A percentile compares a stretch with the other conserved stretches of the same genome.
Conservation (phyloP, 2,113 vertebrate genomes). For the Colinus virginianus region DNA sequence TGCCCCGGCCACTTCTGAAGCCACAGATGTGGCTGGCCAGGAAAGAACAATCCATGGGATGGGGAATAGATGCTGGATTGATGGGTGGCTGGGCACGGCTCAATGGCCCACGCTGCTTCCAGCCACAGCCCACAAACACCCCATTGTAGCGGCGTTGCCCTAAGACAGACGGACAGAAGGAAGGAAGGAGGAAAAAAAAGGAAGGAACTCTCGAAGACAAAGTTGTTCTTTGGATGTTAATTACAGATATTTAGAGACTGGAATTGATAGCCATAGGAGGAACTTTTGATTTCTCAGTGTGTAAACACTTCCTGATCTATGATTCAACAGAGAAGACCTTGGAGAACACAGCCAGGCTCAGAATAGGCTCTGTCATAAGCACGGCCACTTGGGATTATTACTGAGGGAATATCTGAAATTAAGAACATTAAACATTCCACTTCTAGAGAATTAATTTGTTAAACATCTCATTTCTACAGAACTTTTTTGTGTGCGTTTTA, state of each 20-base stretch:
- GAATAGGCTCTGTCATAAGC: not conserved
- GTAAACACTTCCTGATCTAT: slow-evolving; percentile 6
- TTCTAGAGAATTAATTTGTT: slow-evolving; percentile 5
- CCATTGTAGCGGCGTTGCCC: not conserved
- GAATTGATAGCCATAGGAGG: slow-evolving; percentile 24
- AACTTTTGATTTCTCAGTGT: not conserved
- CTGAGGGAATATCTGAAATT: not conserved
- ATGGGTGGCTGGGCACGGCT: not conserved
- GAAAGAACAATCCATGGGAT: not conserved
- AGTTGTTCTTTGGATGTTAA: slow-evolving; percentile 54
- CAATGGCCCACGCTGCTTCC: not conserved
- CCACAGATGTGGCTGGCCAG: not conserved
- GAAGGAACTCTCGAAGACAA: slow-evolving; percentile 53
- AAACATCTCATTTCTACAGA: not conserved
- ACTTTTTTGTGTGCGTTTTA: not conserved
- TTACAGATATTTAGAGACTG: slow-evolving; percentile 57
- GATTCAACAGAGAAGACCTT: not conserved
- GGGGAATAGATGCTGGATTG: not conserved
- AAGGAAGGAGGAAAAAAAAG: slow-evolving; percentile 27
- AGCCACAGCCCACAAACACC: not conserved
- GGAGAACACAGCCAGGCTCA: not conserved
- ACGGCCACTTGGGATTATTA: not conserved
- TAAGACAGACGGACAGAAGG: not conserved
- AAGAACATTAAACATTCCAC: not conserved
- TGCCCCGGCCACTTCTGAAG: not conserved